A percentile compares a stretch with the other conserved stretches of the same genome.
Evolutionary conservation across 1,140 invertebrate species (phyloP).

Genomic region (Holotrichia oblita): DNA sequence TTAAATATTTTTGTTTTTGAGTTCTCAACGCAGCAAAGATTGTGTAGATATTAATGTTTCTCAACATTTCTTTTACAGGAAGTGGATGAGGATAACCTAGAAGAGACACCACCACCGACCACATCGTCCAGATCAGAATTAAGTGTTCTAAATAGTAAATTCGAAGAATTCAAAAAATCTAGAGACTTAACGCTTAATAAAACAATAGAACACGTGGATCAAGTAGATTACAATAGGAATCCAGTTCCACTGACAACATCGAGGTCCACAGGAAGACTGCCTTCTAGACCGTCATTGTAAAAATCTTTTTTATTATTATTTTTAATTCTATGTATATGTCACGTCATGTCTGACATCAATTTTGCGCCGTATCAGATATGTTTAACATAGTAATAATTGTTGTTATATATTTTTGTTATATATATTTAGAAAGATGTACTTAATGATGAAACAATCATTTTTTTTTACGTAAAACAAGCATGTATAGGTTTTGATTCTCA

Average conservation of each 20-base stretch:
- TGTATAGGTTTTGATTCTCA: constrained; percentile 1
- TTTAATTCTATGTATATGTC: constrained; percentile 22
- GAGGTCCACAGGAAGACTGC: constrained; percentile 50
- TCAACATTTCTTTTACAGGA: constrained; percentile 64
- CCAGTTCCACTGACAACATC: constrained; percentile 48
- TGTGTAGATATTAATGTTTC: too few species aligned
- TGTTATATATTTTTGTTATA: constrained; percentile 31
- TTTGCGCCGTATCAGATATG: constrained; percentile 8
- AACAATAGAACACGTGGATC: constrained; percentile 41
- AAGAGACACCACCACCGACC: constrained; percentile 55
- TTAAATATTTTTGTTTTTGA: constrained; percentile 20
- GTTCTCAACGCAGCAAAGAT: too few species aligned
- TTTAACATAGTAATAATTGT: constrained; percentile 33
- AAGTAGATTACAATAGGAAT: constrained; percentile 43
- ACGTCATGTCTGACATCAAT: constrained; percentile 10
- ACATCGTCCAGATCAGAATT: constrained; percentile 57
- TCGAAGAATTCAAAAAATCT: constrained; percentile 60
- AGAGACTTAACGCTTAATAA: constrained; percentile 53
- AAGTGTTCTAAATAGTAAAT: constrained; percentile 61
- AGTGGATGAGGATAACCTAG: constrained; percentile 69
- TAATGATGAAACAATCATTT: background rate
- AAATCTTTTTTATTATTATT: too few species aligned
- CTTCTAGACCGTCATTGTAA: constrained; percentile 54
- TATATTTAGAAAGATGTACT: background rate
- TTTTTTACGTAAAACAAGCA: background rate